Evolutionary conservation across 2,888 invertebrate species (phyloP).

Genomic region (Saturnia japonica): DNA sequence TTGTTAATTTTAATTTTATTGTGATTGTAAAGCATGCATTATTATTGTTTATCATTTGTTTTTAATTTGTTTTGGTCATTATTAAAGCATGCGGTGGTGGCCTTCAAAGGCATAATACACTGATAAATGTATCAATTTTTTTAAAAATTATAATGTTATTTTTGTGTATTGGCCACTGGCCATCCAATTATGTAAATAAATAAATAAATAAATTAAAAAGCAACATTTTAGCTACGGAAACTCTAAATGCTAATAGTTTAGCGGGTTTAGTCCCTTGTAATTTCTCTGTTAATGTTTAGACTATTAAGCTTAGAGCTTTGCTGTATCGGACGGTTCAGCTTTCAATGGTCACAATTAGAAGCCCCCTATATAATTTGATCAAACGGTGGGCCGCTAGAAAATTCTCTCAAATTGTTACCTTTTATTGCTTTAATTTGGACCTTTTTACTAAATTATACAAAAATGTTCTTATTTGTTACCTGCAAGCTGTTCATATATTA

Average conservation of each 20-base stretch:
- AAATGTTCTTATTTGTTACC: neutral
- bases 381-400: conserved; percentile 12
- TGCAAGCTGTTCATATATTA: neutral
- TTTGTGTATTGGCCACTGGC: no score
- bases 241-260: conserved; percentile 52
- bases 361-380: conserved; percentile 19
- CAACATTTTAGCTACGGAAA: conserved; percentile 26
- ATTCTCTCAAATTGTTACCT: conserved; percentile 8
- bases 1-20: no score
- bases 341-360: conserved; percentile 42
- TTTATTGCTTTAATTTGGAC: conserved; percentile 15
- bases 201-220: conserved; percentile 17
- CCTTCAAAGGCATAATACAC: no score
- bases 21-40: no score
- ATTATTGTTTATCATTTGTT: no score
- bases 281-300: conserved; percentile 60
- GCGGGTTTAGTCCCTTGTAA: conserved; percentile 59
- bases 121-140: no score
- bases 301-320: conserved; percentile 52
- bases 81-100: no score
- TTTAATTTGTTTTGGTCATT: no score
- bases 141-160: no score
- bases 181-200: no score
- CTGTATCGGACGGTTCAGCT: conserved; percentile 44
- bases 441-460: conserved; percentile 3